phyloP scores from a whole-genome alignment of 2,888 invertebrate genomes.

The Panopea generosa region DNA sequence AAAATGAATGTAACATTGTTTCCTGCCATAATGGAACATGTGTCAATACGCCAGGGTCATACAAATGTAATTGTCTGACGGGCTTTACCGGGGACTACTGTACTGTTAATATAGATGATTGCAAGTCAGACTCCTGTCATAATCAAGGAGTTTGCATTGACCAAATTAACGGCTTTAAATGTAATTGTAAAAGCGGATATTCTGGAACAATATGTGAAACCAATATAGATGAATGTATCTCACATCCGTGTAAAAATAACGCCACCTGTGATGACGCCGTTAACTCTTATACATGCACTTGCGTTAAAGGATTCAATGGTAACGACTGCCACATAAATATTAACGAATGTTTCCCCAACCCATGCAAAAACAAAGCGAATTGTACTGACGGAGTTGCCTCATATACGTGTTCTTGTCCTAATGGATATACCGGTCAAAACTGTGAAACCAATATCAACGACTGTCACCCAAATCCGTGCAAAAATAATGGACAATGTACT shows the following conservation, averaged over 20 bases:
- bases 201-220: constrained; percentile 22
- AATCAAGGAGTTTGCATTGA: constrained; percentile 4
- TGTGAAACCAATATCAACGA: constrained; percentile 32
- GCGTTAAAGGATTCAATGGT: background rate
- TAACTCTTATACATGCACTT: background rate
- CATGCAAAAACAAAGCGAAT: constrained; percentile 3
- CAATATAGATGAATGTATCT: constrained; percentile 41
- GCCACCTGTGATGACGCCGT: constrained; percentile 13
- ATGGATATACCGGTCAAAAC: constrained; percentile 1
- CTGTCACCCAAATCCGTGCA: constrained; percentile 9
- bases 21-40: background rate
- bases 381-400: constrained; percentile 4
- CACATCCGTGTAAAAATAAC: constrained; percentile 23
- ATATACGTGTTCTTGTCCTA: background rate
- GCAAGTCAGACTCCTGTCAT: background rate
- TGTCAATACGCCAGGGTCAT: background rate
- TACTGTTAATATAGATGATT: background rate
- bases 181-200: constrained; percentile 31
- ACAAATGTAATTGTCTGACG: background rate
- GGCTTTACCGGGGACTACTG: background rate
- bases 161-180: constrained; percentile 3
- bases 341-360: background rate
- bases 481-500: constrained; percentile 22
- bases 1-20: background rate
- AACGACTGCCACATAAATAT: background rate